Evolutionary conservation across 2,113 vertebrate genomes (phyloP).

Genomic region (Xenus cinereus): DNA sequence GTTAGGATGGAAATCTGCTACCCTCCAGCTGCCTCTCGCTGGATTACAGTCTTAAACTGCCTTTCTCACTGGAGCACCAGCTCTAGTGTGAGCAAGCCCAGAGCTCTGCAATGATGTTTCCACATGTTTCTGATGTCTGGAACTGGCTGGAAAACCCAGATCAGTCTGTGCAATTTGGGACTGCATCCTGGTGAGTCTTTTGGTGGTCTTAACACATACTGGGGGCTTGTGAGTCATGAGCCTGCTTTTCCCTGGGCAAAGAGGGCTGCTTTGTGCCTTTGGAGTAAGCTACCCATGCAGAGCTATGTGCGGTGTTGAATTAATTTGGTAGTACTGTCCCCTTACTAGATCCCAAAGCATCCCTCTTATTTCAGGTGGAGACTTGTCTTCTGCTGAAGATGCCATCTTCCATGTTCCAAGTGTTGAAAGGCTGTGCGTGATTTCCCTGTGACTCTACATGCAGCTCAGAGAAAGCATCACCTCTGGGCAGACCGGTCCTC

Average conservation of each 20-base stretch:
- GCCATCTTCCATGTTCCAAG: background rate
- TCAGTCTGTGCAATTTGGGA: background rate
- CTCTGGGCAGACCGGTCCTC: background rate
- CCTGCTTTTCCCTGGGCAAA: background rate
- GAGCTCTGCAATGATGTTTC: background rate
- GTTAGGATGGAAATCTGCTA: slow-evolving; percentile 37
- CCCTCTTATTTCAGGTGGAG: background rate
- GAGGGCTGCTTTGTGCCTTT: background rate
- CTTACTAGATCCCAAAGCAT: background rate
- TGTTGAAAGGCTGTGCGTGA: accelerated
- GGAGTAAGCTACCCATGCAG: background rate
- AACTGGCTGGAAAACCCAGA: background rate
- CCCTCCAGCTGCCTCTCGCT: slow-evolving; percentile 43
- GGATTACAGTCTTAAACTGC: slow-evolving; percentile 20
- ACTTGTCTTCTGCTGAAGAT: background rate
- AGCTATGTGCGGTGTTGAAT: background rate
- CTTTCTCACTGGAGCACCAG: background rate
- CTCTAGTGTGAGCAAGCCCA: background rate
- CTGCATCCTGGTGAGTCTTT: background rate
- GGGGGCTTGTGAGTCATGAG: no score
- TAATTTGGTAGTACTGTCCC: background rate
- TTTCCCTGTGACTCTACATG: background rate
- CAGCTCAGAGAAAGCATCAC: background rate
- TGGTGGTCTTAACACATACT: accelerated
- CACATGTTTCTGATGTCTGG: accelerated